Evolutionary conservation across 2,888 invertebrate species (phyloP).

Genomic region (Drosophila monieri): DNA sequence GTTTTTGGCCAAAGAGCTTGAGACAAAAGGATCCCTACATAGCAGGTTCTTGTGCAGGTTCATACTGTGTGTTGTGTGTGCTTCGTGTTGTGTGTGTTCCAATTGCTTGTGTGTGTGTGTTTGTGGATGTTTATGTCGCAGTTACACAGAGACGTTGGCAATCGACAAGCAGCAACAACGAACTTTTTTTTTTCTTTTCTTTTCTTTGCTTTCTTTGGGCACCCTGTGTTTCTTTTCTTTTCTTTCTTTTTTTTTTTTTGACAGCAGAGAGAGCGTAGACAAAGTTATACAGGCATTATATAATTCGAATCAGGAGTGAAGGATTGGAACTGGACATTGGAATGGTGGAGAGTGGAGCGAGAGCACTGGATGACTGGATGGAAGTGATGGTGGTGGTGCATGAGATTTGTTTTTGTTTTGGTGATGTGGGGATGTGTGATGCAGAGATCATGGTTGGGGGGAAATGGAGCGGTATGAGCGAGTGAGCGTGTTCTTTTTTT

Average conservation of each 20-base stretch:
- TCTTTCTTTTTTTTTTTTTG: slow-evolving; percentile 23
- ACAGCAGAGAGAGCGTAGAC: slow-evolving; percentile 56
- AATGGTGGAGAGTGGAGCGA: slow-evolving; percentile 38
- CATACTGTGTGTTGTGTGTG: slow-evolving; percentile 6
- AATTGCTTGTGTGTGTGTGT: slow-evolving; percentile 36
- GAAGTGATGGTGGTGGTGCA: slow-evolving; percentile 33
- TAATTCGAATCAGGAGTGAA: slow-evolving; percentile 34
- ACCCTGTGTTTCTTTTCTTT: slow-evolving; percentile 49
- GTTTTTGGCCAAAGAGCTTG: slow-evolving; percentile 21
- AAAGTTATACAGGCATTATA: slow-evolving; percentile 41
- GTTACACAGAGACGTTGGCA: slow-evolving; percentile 70
- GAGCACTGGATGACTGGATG: slow-evolving; percentile 27
- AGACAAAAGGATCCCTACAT: slow-evolving; percentile 8
- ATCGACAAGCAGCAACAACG: slow-evolving; percentile 81
- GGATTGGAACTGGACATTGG: slow-evolving; percentile 36
- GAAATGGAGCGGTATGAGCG: slow-evolving; percentile 75
- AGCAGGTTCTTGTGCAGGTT: slow-evolving; percentile 12
- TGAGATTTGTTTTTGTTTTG: slow-evolving; percentile 23
- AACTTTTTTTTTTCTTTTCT: slow-evolving; percentile 49
- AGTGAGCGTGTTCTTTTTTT: slow-evolving; percentile 69
- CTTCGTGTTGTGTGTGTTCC: slow-evolving; percentile 35
- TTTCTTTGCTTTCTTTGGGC: slow-evolving; percentile 30
- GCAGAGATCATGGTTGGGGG: slow-evolving; percentile 68
- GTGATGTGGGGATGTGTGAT: slow-evolving; percentile 37
- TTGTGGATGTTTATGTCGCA: slow-evolving; percentile 43